A percentile compares a stretch with the other conserved stretches of the same genome.
phyloP scores from a whole-genome alignment of 1,140 invertebrate species.

The silkworm (Bombyx mori) region ASM3026992v2 NC_085129.1:5693501-5694000 shows the following conservation, averaged over 20 bases:
- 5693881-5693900: constrained; percentile 2
- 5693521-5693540: too few species aligned
- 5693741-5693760: constrained; percentile 46
- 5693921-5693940: constrained; percentile 1
- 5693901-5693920: not conserved
- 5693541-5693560: too few species aligned
- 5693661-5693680: too few species aligned
- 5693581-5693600: too few species aligned
- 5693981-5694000: too few species aligned
- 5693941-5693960: not conserved
- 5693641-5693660: too few species aligned
- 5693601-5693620: too few species aligned
- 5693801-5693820: constrained; percentile 32
- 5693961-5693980: too few species aligned
- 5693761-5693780: constrained; percentile 54
- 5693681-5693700: too few species aligned
- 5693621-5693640: too few species aligned
- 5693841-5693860: constrained; percentile 16
- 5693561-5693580: too few species aligned
- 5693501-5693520: too few species aligned
- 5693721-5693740: constrained; percentile 24
- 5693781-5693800: constrained; percentile 38
- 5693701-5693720: constrained; percentile 3
- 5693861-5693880: constrained; percentile 12
- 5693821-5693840: constrained; percentile 24